Conservation (phyloP, 2,113 vertebrate species). For the Henicopernis longicauda region DNA sequence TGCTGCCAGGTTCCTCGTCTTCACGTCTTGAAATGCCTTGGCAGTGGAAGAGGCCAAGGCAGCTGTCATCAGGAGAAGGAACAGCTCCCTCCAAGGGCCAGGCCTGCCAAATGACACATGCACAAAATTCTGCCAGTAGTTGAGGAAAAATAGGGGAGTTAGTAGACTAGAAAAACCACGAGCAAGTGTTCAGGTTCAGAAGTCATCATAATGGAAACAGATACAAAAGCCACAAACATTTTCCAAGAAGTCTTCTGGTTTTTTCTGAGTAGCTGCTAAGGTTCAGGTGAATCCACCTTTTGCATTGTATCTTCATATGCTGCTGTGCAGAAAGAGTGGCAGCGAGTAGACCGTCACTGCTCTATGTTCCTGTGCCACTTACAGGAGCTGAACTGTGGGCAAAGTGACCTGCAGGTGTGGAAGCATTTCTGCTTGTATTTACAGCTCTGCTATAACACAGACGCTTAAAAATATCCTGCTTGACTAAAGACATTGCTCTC, state of each 20-base stretch:
- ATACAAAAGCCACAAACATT: background rate
- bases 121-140: background rate
- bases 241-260: background rate
- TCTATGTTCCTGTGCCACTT: background rate
- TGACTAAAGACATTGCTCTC: background rate
- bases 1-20: background rate
- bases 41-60: background rate
- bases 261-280: background rate
- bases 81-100: background rate
- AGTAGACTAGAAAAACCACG: background rate
- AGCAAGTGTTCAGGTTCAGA: background rate
- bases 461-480: background rate
- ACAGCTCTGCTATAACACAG: background rate
- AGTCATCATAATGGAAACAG: background rate
- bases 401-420: background rate
- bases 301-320: background rate
- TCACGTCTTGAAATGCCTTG: background rate
- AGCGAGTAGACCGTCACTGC: background rate
- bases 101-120: background rate
- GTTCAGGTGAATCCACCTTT: background rate
- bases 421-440: background rate
- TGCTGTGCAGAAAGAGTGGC: background rate
- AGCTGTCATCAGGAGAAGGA: background rate
- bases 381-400: background rate
- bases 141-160: background rate